These are phyloP conservation scores for Archaeoteleia sp. DNA, from an alignment of 2,888 invertebrate species.

Conservation along the genomic window DNA sequence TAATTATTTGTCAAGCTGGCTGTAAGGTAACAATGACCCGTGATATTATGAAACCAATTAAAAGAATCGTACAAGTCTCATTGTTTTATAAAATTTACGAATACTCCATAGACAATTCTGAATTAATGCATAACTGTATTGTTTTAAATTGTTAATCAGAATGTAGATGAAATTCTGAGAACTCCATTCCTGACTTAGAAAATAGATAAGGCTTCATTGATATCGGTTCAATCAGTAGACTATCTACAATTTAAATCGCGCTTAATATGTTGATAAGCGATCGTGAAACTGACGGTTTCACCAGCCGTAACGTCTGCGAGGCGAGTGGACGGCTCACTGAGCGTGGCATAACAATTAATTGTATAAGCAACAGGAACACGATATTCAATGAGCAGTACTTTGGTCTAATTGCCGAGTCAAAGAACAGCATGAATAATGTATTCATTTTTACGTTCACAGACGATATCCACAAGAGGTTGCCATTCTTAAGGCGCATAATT, in stretches of 20 bases:
- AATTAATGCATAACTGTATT: too few relatives aligned
- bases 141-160: slow-evolving; percentile 31
- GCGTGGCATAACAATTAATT: slow-evolving; percentile 70
- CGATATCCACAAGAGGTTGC: slow-evolving; percentile 8
- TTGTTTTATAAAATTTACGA: neutral
- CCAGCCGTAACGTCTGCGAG: slow-evolving; percentile 63
- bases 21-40: too few relatives aligned
- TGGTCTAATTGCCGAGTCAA: slow-evolving; percentile 51
- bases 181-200: slow-evolving; percentile 41
- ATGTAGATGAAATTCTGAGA: slow-evolving; percentile 37
- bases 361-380: slow-evolving; percentile 67
- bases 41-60: too few relatives aligned
- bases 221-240: slow-evolving; percentile 47
- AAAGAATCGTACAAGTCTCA: too few relatives aligned
- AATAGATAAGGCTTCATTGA: slow-evolving; percentile 43
- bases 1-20: too few relatives aligned
- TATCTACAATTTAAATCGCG: slow-evolving; percentile 51
- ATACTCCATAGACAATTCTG: too few relatives aligned
- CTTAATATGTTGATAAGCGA: slow-evolving; percentile 54
- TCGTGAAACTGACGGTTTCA: slow-evolving; percentile 52
- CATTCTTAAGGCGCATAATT: slow-evolving; percentile 11
- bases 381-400: slow-evolving; percentile 61
- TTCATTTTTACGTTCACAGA: slow-evolving; percentile 59
- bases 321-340: slow-evolving; percentile 68
- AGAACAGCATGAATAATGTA: slow-evolving; percentile 51